phyloP scores from a whole-genome alignment of 2,888 invertebrate genomes.

The Mesorhabditis belari region DNA sequence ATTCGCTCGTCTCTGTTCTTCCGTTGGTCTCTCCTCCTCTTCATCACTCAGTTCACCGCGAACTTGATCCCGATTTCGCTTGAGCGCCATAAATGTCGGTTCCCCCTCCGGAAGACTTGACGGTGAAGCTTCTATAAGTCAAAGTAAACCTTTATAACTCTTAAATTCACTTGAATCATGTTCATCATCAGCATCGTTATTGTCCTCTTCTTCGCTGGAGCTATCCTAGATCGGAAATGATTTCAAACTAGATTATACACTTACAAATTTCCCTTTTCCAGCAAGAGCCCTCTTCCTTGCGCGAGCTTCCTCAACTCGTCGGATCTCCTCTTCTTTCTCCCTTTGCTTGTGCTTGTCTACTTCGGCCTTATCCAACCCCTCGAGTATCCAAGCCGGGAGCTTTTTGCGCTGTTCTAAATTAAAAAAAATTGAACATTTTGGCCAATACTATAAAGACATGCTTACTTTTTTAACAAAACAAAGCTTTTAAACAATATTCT shows the following conservation, averaged over 20 bases:
- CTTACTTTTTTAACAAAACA: no score
- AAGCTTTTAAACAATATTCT: no score
- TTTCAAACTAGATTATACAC: conserved; percentile 1
- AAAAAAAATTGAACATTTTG: not conserved
- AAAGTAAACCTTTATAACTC: not conserved
- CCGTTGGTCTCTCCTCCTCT: conserved; percentile 81
- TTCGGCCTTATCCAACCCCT: conserved; percentile 95
- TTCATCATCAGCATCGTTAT: conserved; percentile 1
- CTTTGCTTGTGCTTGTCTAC: conserved; percentile 80
- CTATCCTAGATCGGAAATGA: conserved; percentile 20
- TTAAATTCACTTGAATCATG: not conserved
- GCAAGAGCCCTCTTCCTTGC: conserved; percentile 20
- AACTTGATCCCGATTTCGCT: conserved; percentile 12
- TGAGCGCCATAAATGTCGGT: not conserved
- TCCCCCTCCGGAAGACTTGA: not conserved
- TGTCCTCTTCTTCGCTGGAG: conserved; percentile 34
- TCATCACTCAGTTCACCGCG: conserved; percentile 67
- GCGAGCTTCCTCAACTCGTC: conserved; percentile 22
- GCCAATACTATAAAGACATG: no score
- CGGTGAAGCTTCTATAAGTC: not conserved
- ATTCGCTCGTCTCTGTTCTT: conserved; percentile 69
- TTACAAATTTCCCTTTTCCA: conserved; percentile 42
- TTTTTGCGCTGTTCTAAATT: conserved; percentile 21
- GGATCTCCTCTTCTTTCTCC: conserved; percentile 59
- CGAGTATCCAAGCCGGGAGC: conserved; percentile 94